These are phyloP conservation scores for Brachyalestes nurse DNA, from an alignment of 2,797 vertebrate genomes.

Conservation along the genomic window DNA sequence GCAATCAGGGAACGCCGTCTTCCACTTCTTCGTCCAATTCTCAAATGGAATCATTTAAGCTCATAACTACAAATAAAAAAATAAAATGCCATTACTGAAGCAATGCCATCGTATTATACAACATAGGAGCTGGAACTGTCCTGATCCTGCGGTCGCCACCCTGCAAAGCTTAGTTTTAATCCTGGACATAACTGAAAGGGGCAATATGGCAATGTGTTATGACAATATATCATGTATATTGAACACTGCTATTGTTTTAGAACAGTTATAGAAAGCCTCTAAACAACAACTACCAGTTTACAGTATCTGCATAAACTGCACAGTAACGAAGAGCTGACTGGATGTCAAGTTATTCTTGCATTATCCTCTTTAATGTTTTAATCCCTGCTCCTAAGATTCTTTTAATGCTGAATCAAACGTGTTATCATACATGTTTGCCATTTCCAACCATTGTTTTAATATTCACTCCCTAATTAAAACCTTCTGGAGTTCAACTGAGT, in stretches of 20 bases:
- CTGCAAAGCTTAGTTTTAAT: conserved; percentile 16
- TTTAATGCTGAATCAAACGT: background rate
- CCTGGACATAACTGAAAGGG: background rate
- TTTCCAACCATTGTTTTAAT: too few species aligned
- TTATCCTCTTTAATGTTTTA: background rate
- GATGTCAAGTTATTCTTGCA: background rate
- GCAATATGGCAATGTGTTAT: background rate
- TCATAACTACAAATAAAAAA: background rate
- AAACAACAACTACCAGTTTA: background rate
- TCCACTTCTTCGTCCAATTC: background rate
- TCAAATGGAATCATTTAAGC: background rate
- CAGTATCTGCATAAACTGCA: background rate
- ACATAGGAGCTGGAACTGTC: background rate
- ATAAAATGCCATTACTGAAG: background rate
- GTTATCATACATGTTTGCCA: background rate
- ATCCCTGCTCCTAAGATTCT: background rate
- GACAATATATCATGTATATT: too few species aligned
- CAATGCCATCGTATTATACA: background rate
- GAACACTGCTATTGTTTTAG: too few species aligned
- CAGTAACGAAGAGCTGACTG: background rate
- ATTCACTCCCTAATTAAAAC: background rate
- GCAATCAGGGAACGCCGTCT: background rate
- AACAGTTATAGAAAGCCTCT: background rate
- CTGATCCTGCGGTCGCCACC: background rate
- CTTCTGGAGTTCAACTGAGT: background rate